phyloP scores from a whole-genome alignment of 2,113 vertebrate genomes.

The Melanostigma gelatinosum region DNA sequence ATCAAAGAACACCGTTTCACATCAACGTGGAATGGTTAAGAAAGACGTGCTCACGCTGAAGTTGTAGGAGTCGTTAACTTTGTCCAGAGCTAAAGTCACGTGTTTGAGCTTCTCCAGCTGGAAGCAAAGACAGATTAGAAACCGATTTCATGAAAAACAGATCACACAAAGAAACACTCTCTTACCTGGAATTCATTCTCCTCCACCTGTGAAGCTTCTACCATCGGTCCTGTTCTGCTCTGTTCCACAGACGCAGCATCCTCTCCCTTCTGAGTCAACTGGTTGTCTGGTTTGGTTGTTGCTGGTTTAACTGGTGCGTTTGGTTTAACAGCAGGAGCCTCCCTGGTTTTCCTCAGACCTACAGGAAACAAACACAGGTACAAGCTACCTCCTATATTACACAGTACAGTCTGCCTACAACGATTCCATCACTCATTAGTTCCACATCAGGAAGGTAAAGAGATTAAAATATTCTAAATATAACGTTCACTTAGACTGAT shows the following conservation, averaged over 20 bases:
- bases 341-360: slow-evolving; percentile 53
- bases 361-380: not conserved
- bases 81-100: slow-evolving; percentile 68
- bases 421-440: not conserved
- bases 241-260: accelerated
- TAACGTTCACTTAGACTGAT: too few relatives aligned
- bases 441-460: too few relatives aligned
- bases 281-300: accelerated
- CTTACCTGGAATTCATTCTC: slow-evolving; percentile 30
- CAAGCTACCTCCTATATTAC: not conserved
- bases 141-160: not conserved
- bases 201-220: not conserved
- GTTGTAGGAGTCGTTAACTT: slow-evolving; percentile 75
- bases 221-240: not conserved
- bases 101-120: slow-evolving; percentile 57
- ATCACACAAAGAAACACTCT: too few relatives aligned
- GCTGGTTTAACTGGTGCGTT: not conserved
- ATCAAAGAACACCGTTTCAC: not conserved
- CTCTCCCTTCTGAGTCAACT: accelerated
- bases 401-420: too few relatives aligned
- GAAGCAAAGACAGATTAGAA: slow-evolving; percentile 25
- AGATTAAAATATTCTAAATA: too few relatives aligned
- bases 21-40: not conserved
- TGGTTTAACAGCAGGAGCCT: accelerated
- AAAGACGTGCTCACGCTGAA: slow-evolving; percentile 81